Evolutionary conservation across 2,113 vertebrate species (phyloP).

Genomic region (Spermophilus dauricus): DNA sequence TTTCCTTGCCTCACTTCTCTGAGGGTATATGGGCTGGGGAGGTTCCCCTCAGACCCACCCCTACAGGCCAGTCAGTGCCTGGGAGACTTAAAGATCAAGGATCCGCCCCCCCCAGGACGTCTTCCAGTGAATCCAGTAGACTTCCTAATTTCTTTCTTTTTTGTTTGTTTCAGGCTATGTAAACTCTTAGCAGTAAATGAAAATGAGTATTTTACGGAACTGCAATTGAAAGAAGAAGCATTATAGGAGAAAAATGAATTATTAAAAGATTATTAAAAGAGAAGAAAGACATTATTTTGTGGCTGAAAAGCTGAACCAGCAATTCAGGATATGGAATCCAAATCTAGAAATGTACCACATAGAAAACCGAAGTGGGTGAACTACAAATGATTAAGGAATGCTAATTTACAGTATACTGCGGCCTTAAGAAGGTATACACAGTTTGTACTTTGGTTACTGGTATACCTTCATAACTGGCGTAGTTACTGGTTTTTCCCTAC

Average conservation of each 20-base stretch:
- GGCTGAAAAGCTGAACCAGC: slow-evolving; percentile 92
- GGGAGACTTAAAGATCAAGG: not conserved
- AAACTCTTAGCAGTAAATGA: slow-evolving; percentile 92
- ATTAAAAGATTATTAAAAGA: slow-evolving; percentile 89
- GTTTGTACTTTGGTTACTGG: not conserved
- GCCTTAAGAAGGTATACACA: not conserved
- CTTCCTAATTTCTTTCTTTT: slow-evolving; percentile 68
- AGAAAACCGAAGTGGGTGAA: slow-evolving; percentile 50
- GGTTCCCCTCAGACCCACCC: not conserved
- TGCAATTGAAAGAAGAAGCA: slow-evolving; percentile 87
- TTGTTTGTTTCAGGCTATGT: slow-evolving; percentile 88
- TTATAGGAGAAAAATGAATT: slow-evolving; percentile 88
- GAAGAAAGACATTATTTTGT: slow-evolving; percentile 89
- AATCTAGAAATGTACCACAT: slow-evolving; percentile 60
- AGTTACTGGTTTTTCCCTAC: not conserved
- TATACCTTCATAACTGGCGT: not conserved
- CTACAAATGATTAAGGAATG: slow-evolving; percentile 51
- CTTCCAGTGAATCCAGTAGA: not conserved
- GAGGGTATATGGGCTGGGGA: not conserved
- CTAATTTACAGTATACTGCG: slow-evolving; percentile 38
- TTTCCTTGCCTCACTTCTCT: not conserved
- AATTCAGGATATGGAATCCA: slow-evolving; percentile 90
- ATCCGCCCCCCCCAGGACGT: not conserved
- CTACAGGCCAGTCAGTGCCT: not conserved
- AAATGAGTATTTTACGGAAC: slow-evolving; percentile 88